Percentiles rank a stretch among this genome's conserved stretches.
Conservation (phyloP, 2,113 vertebrate species). For the Microtus pennsylvanicus region DNA sequence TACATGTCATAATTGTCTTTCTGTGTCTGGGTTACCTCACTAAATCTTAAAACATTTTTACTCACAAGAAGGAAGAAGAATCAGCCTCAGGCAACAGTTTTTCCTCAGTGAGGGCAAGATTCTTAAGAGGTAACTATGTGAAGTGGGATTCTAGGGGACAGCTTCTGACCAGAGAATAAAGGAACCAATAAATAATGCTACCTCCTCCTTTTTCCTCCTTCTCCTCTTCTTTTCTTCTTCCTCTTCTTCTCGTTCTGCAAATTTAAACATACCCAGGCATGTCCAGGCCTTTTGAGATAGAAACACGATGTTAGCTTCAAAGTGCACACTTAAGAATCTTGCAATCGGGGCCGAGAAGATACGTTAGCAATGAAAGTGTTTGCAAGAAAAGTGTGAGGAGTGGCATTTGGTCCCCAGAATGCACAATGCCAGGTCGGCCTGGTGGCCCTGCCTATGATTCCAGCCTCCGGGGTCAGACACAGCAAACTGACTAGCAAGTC, state of each 20-base stretch:
- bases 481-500: too few species aligned
- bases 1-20: too few species aligned
- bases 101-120: neutral
- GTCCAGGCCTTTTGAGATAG: neutral
- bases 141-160: neutral
- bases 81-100: neutral
- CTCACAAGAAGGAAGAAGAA: neutral
- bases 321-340: neutral
- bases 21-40: too few species aligned
- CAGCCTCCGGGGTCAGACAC: neutral
- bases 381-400: neutral
- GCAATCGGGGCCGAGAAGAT: neutral
- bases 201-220: too few species aligned
- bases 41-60: neutral
- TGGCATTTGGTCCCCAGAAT: neutral
- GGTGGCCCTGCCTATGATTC: neutral
- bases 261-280: neutral
- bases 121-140: neutral
- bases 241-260: neutral
- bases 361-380: neutral
- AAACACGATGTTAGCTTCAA: too few species aligned
- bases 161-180: neutral
- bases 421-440: neutral
- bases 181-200: neutral
- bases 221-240: too few species aligned